Evolutionary conservation across 2,113 vertebrate genomes (phyloP), one percentile per base, ranked within the genome.

Genomic region (Hippocampus mohnikei): DNA sequence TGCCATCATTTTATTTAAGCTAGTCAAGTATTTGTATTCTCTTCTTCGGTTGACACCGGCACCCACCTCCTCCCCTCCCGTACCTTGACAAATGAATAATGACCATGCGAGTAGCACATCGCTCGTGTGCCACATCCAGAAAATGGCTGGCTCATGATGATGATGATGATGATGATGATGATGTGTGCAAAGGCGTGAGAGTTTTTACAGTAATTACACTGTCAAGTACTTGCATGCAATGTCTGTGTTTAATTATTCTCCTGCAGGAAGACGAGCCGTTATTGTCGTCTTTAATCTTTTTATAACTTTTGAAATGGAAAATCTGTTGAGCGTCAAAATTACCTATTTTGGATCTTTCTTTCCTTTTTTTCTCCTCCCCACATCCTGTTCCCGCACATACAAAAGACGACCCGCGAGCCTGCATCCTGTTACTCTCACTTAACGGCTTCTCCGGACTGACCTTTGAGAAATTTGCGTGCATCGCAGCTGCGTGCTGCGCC

Each of bases 391-490:
- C 50, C 23, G 20, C 15, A 53, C 72, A 64, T 27, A 66, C 65
- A 16, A 66, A 67, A 61, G 12, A 2, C 40, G 46, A 50, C 48
- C 23, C 53, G 41, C 60, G 59, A 50, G 44, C 53, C 25, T 56
- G 23, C 5, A 15, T 58, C 12, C 11, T 58, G 55, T 67, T 67
- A 70, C 67, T 73, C 46, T 12, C 23, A 29, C 58, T 66, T 48
- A 71, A 73, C 72, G 46, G 33, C 58, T 69, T 78, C 70, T 78
- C 79, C 75, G 73, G 73, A 79, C 80, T 76, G 69, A 79, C 76
- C 63, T 81, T 84, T 68, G 66, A 27, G 20, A 61, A 48, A 46
- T 29, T 71, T 33, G 55, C 68, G 66, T 65, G 59, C 70, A 10
- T 66, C 79, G 63, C 41, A 44, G 70, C 68, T 41, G 55, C 68